A percentile compares a stretch with the other conserved stretches of the same genome.
phyloP scores from a whole-genome alignment of 1,140 invertebrate species.

The Teleopsis dalmanni region DNA sequence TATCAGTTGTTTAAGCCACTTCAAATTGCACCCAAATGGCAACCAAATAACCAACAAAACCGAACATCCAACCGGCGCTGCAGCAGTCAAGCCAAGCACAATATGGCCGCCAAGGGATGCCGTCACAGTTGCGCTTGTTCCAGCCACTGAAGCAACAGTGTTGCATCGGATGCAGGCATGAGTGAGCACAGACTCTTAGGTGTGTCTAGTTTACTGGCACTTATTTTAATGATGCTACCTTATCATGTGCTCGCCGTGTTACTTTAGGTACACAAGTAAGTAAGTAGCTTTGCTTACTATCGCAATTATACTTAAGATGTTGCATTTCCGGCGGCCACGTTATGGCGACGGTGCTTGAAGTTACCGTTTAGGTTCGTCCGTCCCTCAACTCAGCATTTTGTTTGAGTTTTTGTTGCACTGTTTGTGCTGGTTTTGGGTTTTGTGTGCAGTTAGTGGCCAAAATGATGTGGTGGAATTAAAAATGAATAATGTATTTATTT shows the following conservation, averaged over 20 bases:
- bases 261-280: background rate
- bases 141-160: background rate
- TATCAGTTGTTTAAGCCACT: conserved; percentile 23
- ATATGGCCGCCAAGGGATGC: conserved; percentile 8
- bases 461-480: no score
- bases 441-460: no score
- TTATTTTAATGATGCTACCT: background rate
- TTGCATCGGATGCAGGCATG: background rate
- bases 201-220: background rate
- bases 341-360: no score
- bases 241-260: background rate
- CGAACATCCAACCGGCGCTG: background rate
- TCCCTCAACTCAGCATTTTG: no score
- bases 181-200: background rate
- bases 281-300: background rate
- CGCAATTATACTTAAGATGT: conserved; percentile 8
- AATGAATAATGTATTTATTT: no score
- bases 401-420: no score
- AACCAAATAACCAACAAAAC: conserved; percentile 1
- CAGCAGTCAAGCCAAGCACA: background rate
- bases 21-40: conserved; percentile 39
- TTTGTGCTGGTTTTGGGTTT: no score
- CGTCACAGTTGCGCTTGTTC: background rate
- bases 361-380: no score
- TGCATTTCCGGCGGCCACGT: background rate